Conservation (phyloP, 1,140 invertebrate genomes). For the Drosophila chauvacae region DNA sequence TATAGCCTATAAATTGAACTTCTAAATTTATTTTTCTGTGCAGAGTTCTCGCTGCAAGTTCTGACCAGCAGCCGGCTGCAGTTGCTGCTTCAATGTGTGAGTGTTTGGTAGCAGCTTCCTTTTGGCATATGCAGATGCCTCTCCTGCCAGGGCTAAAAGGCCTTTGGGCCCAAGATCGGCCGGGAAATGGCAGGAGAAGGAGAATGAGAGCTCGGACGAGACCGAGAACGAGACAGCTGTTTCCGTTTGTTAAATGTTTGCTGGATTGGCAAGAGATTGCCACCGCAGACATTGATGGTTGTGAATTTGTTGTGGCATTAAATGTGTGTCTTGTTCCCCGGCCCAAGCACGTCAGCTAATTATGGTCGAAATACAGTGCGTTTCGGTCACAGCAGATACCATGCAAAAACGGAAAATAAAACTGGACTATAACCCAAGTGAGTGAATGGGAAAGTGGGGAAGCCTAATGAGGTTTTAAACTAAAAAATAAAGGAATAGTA, state of each 20-base stretch:
- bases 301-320: conserved; percentile 67
- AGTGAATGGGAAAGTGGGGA: background rate
- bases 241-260: conserved; percentile 82
- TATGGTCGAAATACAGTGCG: conserved; percentile 48
- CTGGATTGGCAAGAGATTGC: conserved; percentile 78
- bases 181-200: conserved; percentile 7
- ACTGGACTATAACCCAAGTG: background rate
- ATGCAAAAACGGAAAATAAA: background rate
- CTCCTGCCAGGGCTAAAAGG: conserved; percentile 43
- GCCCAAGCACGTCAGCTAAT: conserved; percentile 53
- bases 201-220: conserved; percentile 16
- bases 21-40: background rate
- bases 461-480: background rate
- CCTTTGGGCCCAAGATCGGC: conserved; percentile 33
- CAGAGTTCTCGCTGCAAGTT: conserved; percentile 22
- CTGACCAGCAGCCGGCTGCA: conserved; percentile 67
- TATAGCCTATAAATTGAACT: background rate
- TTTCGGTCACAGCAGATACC: conserved; percentile 5
- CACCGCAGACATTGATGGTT: conserved; percentile 72
- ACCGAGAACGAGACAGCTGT: conserved; percentile 77
- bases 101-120: conserved; percentile 82
- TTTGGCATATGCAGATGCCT: conserved; percentile 63
- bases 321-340: conserved; percentile 48
- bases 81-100: conserved; percentile 18
- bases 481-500: background rate